These are phyloP conservation scores for Cnemophilus loriae DNA, from an alignment of 2,113 vertebrate genomes.

Conservation along the genomic window DNA sequence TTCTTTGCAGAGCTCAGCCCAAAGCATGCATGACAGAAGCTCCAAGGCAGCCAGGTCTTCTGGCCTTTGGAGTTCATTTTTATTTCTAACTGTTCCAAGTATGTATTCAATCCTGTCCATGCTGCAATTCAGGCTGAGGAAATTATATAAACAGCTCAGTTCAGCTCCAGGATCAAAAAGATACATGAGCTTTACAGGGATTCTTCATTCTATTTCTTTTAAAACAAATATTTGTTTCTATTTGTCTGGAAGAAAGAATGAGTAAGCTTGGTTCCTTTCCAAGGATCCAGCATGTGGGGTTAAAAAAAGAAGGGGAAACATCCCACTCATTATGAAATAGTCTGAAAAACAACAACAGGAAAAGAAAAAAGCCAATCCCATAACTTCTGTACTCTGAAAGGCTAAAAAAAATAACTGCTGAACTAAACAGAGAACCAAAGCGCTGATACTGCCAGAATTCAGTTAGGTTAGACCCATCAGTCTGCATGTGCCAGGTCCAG, in stretches of 20 bases:
- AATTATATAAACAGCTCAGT: constrained; percentile 23
- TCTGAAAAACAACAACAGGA: constrained; percentile 23
- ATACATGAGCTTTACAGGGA: background rate
- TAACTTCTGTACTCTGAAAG: background rate
- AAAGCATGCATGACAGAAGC: background rate
- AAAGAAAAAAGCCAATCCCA: background rate
- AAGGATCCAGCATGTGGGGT: background rate
- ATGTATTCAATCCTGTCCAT: background rate
- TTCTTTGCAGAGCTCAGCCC: background rate
- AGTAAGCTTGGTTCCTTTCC: constrained; percentile 5
- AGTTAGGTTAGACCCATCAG: background rate
- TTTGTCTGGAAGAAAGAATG: constrained; percentile 18
- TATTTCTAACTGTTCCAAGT: background rate
- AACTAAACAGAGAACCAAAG: background rate
- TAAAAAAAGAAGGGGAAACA: background rate
- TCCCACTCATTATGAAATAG: background rate
- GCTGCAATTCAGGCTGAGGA: background rate
- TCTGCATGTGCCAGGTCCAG: background rate
- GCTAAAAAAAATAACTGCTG: background rate
- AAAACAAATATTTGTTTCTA: constrained; percentile 31
- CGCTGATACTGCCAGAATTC: background rate
- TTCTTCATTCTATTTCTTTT: background rate
- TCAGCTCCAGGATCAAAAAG: constrained; percentile 6
- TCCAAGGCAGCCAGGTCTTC: background rate
- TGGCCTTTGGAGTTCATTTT: background rate